A percentile compares a stretch with the other conserved stretches of the same genome.
Evolutionary conservation across 2,888 invertebrate genomes (phyloP).

Genomic region (Congeria kusceri): DNA sequence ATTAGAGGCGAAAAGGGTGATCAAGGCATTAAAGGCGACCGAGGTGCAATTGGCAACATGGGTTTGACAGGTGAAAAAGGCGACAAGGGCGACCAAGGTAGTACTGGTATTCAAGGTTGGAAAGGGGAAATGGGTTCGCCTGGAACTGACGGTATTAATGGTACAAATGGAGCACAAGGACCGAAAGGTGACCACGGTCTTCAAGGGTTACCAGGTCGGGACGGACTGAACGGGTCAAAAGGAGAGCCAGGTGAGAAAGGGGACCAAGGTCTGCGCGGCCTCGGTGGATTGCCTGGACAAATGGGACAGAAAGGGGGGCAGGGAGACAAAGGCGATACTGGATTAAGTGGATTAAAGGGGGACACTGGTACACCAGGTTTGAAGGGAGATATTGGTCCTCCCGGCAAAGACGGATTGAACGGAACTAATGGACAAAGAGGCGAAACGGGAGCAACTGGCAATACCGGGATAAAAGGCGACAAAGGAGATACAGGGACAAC

Average conservation of each 20-base stretch:
- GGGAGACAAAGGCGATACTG: constrained; percentile 26
- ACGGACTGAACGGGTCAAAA: constrained; percentile 39
- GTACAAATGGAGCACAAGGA: constrained; percentile 21
- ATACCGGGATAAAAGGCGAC: constrained; percentile 34
- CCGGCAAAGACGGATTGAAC: constrained; percentile 33
- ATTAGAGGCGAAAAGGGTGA: constrained; percentile 23
- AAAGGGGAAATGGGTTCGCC: constrained; percentile 7
- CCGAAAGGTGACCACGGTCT: constrained; percentile 12
- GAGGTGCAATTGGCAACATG: constrained; percentile 8
- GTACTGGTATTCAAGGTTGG: neutral
- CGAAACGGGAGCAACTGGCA: constrained; percentile 43
- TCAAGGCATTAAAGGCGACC: constrained; percentile 19
- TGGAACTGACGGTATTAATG: constrained; percentile 12
- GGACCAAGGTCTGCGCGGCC: constrained; percentile 13
- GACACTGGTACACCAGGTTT: constrained; percentile 66
- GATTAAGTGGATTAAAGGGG: constrained; percentile 24
- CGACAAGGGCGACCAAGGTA: constrained; percentile 4
- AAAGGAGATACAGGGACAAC: constrained; percentile 40
- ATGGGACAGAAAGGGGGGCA: constrained; percentile 23
- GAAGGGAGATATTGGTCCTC: constrained; percentile 45
- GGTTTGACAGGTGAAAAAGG: constrained; percentile 29
- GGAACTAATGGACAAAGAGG: constrained; percentile 39
- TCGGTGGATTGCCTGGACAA: constrained; percentile 19
- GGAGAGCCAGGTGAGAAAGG: constrained; percentile 40
- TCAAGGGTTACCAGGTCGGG: constrained; percentile 1